Evolutionary conservation across 2,113 vertebrate species (phyloP), one percentile per base, ranked within the genome.

Genomic region (Sterna hirundo): DNA sequence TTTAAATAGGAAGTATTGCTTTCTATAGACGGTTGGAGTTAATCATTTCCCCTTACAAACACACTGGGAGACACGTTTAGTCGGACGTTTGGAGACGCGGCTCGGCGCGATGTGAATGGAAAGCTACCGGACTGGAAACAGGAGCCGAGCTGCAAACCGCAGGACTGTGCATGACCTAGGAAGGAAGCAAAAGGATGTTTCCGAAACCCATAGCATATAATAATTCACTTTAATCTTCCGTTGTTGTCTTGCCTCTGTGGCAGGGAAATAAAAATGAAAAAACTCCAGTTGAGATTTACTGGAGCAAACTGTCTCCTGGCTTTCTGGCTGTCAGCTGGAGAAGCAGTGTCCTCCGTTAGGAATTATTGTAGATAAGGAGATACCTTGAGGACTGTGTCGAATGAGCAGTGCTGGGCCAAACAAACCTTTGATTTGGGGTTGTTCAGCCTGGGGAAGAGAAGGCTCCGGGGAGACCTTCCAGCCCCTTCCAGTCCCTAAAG

Each of bases 111-210:
- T 61, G 85, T 29, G 96, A 82, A 89, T 94, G 97, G 96, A 94
- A 96, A 97, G 82, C 96, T 94, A 58, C 75, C 10, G 8, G 93
- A 13, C 62, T 81, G 93, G 92, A 79, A 86, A 46, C 15, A 34
- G 87, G 92, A 95, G 86, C 93, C 30, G 90, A 95, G 57, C 86
- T 46, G 6, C 84, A 93, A 64, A 79, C 85, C 92, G 9, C 91
- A 29, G 83, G 83, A 47, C 94, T 91, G 83, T 91, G 95, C 93
- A 23, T 95, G 94, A 94, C 97, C 97, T 97, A 75, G 96, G 94
- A 97, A 97, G 97, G 97, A 97, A 97, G 96, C 86, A 38, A 38
- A 54, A 34, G 85, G 96, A 96, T 97, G 96, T 94, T 94, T 97
- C 96, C 92, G 81, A 96, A 97, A 95, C 86, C 58, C 89, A 97